These are phyloP conservation scores for Drosophila kikkawai DNA, from an alignment of 1,140 invertebrate species.

Conservation along the genomic window DNA sequence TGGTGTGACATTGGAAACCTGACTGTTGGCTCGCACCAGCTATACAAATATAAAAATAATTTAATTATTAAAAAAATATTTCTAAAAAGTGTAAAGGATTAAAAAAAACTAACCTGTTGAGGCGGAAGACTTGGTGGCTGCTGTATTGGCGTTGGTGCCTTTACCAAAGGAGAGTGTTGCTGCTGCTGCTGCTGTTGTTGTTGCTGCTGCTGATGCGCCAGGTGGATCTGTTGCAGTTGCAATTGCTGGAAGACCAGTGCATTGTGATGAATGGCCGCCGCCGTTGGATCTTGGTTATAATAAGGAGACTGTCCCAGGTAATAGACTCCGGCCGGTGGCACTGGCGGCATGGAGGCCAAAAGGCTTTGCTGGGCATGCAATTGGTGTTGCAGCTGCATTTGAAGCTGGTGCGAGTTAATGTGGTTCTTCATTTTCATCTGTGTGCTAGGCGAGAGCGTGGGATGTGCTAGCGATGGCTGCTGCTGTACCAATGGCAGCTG, in stretches of 20 bases:
- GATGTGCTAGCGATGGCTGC: constrained; percentile 62
- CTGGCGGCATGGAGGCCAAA: constrained; percentile 52
- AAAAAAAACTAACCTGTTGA: constrained; percentile 47
- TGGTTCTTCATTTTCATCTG: constrained; percentile 80
- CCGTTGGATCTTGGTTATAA: constrained; percentile 61
- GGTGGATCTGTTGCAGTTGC: constrained; percentile 63
- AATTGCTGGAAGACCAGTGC: constrained; percentile 63
- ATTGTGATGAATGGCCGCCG: constrained; percentile 71
- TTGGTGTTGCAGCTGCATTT: constrained; percentile 75
- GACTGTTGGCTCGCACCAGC: constrained; percentile 55
- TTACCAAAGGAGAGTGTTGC: constrained; percentile 53
- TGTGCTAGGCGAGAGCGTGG: constrained; percentile 76
- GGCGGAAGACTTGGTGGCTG: constrained; percentile 27
- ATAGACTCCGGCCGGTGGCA: constrained; percentile 51
- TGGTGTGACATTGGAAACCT: constrained; percentile 38
- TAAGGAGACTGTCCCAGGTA: constrained; percentile 67
- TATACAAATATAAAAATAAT: background rate
- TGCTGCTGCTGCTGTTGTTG: constrained; percentile 58
- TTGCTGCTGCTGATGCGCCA: constrained; percentile 54
- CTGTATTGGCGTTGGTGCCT: constrained; percentile 45
- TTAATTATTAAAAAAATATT: background rate
- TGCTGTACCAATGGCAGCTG: constrained; percentile 43
- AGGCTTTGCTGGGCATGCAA: constrained; percentile 54
- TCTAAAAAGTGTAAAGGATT: background rate
- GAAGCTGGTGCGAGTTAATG: constrained; percentile 77